Base-by-base conservation (phyloP, 2,797 vertebrate species). In the Galago senegalensis region DNA sequence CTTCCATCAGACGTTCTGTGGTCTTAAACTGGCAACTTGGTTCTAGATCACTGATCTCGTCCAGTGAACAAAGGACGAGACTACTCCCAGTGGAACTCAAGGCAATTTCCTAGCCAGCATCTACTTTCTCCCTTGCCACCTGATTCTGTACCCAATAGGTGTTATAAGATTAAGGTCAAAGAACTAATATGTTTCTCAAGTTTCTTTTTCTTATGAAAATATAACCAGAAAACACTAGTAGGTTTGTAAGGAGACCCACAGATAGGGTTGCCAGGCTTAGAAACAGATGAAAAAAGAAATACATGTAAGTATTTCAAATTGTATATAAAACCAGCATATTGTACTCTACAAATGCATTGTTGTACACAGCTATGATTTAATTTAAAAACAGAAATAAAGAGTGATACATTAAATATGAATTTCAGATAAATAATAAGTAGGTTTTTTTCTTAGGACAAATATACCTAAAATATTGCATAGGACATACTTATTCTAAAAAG, bases 1-100 rank as follows among this genome's bases (percentile, higher is more conserved):
- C 70, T 84, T 87, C 27, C 34, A 93, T 73, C 80, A 88, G 79
- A 60, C n/a, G 75, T 88, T 69, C 49, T 94, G 87, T 77, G 76
- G 40, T 77, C 79, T 89, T 77, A 84, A 89, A 80, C 40, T 85
- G 75, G 93, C 65, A 69, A 4, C 37, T 21, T 67, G 29, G 81
- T 81, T 94, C 76, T 83, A 37, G 37, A 73, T 89, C 91, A 89
- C 34, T 70, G 53, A 79, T 9, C 34, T 53, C 60, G 53, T 79
- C 75, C 60, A 89, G 29, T 58, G 93, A 94, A 91, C 43, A 63
- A 94, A 89, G 56, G 63, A 43, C 90, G 76, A 56, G 16, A 69
- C 20, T 5, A 65, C 34, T 75, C 67, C 72, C 56, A 72, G 81
- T 56, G 56, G 75, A 46, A 63, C 63, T 29, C 0, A 0, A 65